A percentile compares a stretch with the other conserved stretches of the same genome.
Conservation (phyloP, 2,113 vertebrate genomes). For the Thryonomys swinderianus region DNA sequence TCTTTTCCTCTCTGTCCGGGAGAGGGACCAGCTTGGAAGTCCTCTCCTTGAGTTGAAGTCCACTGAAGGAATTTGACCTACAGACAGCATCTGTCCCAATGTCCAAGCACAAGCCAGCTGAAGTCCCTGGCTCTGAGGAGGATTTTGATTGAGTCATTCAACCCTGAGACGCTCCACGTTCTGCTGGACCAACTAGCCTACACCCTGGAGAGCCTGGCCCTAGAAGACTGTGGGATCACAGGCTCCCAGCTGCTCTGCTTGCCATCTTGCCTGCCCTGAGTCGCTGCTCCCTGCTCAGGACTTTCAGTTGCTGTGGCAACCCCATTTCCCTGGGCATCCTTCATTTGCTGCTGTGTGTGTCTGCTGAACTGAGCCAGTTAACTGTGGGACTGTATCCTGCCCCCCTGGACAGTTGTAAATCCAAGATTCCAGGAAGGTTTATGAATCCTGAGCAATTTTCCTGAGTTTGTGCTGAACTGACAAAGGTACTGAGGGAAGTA, state of each 20-base stretch:
- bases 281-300: neutral
- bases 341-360: neutral
- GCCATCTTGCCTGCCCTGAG: neutral
- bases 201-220: neutral
- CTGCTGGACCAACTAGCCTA: neutral
- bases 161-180: neutral
- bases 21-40: neutral
- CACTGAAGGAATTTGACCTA: neutral
- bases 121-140: neutral
- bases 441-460: neutral
- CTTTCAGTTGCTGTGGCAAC: neutral
- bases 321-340: neutral
- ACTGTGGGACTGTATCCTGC: neutral
- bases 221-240: neutral
- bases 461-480: neutral
- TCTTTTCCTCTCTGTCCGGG: neutral
- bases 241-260: neutral
- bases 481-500: neutral
- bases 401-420: neutral
- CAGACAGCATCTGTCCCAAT: neutral
- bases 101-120: neutral
- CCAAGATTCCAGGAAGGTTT: neutral
- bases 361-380: neutral
- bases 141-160: rapidly evolving
- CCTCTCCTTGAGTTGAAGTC: neutral